Base-by-base conservation (phyloP, 2,888 invertebrate genomes). In the Nesidiocoris tenuis region DNA sequence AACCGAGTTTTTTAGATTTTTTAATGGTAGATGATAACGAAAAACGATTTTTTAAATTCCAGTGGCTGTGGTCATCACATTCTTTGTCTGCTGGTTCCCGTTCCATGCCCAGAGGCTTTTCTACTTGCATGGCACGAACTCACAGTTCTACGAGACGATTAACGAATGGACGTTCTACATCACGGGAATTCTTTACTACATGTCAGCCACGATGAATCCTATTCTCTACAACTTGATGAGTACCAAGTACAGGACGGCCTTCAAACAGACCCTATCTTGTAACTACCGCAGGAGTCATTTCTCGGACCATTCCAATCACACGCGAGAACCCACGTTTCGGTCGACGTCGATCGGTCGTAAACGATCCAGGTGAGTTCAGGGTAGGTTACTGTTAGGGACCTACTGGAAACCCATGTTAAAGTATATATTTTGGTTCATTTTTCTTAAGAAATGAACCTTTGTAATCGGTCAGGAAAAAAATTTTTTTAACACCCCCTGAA, bases 51-150 rank as follows among this genome's bases (percentile, higher is more conserved):
- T n/a, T n/a, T n/a, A n/a, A n/a, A n/a, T n/a, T n/a, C n/a, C 86
- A 97, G 97, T 93, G 80, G 94, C 94, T 1, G 96, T 97, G 21
- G 97, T 97, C 72, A 87, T 96, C 5, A 92, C 94, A 39, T 97
- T 97, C 86, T 96, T 96, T 86, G 86, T 95, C 12, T 96, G 96
- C 84, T 97, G 97, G 96, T 94, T 95, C 0, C 97, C 97, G 24
- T 97, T 96, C 86, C 97, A 97, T 85, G 89, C 93, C 78, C 97
- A 97, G 84, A 87, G 97, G 3, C 86, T 97, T 72, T 89, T 95
- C 83, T 93, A 91, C 83, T 87, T 93, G 80, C 91, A 94, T 83
- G 91, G 89, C 24, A 86, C 87, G 78, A 84, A 88, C 21, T 83
- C 84, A 0, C 86, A 89, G 82, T 90, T 88, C 83, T 88, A 88